Percentiles rank a stretch among this genome's conserved stretches.
phyloP scores from a whole-genome alignment of 2,888 invertebrate genomes.

The Biston betularia region DNA sequence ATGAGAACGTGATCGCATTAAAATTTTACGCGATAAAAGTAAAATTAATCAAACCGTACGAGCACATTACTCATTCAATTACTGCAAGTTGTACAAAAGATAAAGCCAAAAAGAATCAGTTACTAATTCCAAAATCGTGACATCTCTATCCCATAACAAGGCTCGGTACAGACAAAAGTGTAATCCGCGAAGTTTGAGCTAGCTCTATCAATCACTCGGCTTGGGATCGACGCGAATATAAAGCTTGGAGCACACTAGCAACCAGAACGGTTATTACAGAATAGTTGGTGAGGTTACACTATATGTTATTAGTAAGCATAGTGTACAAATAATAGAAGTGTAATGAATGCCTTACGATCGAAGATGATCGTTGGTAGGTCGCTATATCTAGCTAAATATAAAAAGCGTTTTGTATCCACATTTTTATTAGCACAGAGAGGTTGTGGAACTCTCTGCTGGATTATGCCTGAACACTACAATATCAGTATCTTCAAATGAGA shows the following conservation, averaged over 20 bases:
- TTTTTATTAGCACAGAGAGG: too few relatives aligned
- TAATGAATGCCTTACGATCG: too few relatives aligned
- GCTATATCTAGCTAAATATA: too few relatives aligned
- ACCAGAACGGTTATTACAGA: not conserved
- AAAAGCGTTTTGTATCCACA: too few relatives aligned
- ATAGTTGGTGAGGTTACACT: not conserved
- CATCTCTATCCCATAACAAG: slow-evolving; percentile 49
- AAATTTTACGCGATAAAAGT: not conserved
- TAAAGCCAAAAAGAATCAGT: not conserved
- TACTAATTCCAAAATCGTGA: slow-evolving; percentile 25
- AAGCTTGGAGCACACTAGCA: not conserved
- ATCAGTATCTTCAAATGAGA: too few relatives aligned
- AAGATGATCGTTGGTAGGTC: too few relatives aligned
- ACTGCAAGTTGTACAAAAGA: slow-evolving; percentile 9
- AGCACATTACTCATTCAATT: slow-evolving; percentile 17
- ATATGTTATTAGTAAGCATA: not conserved
- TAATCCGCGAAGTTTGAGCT: slow-evolving; percentile 72
- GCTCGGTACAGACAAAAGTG: slow-evolving; percentile 62
- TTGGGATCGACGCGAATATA: slow-evolving; percentile 53
- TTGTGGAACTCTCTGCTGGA: too few relatives aligned
- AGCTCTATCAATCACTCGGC: slow-evolving; percentile 76
- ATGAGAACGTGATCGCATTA: not conserved
- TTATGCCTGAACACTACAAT: too few relatives aligned
- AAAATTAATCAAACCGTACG: not conserved
- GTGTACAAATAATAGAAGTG: too few relatives aligned